A percentile compares a stretch with the other conserved stretches of the same genome.
phyloP scores from a whole-genome alignment of 2,797 vertebrate species.

The Acridotheres tristis region DNA sequence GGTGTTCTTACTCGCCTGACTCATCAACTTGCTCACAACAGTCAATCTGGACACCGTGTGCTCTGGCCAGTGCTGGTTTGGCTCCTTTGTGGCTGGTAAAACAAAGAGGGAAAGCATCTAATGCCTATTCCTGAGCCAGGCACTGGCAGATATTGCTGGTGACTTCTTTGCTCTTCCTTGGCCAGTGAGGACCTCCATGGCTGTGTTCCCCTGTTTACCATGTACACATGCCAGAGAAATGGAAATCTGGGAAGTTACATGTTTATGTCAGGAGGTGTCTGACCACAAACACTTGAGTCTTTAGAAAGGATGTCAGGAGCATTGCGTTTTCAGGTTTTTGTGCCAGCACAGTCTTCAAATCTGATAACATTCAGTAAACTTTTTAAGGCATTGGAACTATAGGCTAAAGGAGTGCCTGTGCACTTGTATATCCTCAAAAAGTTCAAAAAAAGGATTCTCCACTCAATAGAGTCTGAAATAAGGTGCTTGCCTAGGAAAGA shows the following conservation, averaged over 20 bases:
- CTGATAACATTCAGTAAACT: background rate
- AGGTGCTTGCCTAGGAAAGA: background rate
- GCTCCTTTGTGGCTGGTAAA: background rate
- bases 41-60: background rate
- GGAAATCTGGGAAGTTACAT: background rate
- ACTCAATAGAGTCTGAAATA: background rate
- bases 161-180: background rate
- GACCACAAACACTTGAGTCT: background rate
- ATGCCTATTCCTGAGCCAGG: background rate
- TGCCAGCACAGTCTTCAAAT: background rate
- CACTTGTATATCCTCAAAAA: background rate
- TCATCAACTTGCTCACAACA: background rate
- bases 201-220: background rate
- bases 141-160: background rate
- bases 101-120: background rate
- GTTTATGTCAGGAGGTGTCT: background rate
- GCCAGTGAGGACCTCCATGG: background rate
- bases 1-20: background rate
- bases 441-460: background rate
- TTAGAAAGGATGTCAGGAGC: background rate
- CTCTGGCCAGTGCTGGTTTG: background rate
- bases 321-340: background rate
- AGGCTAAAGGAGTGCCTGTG: background rate
- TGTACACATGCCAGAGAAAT: background rate
- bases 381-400: background rate